Base-by-base conservation (phyloP, 2,113 vertebrate genomes). In the Brachionichthys hirsutus region DNA sequence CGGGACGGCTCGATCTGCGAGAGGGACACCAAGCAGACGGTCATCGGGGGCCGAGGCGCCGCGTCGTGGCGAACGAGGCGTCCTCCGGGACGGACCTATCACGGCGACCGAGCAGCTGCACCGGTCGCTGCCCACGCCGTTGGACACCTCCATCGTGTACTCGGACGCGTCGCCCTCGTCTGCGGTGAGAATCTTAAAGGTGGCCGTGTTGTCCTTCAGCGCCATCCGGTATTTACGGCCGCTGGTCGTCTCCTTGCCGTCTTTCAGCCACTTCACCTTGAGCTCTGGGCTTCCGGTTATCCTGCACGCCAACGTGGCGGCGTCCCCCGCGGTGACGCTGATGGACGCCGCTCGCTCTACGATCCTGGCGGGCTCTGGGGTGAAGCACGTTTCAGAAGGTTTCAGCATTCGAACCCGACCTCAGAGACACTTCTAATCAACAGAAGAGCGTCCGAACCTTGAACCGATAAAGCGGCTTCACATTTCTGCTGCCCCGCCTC, bases 401-500 rank as follows among this genome's bases (percentile, higher is more conserved):
- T 41, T 55, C 9, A n/a, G 5, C 12, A 43, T 36, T 22, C 18
- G 2, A 12, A 0, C 5, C 9, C 49, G 5, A 40, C n/a, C 8
- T 41, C 3, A 17, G n/a, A 17, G 9, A 40, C 10, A 12, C 16
- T 34, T 34, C 3, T 18, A 15, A 24, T 14, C 11, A 41, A 49
- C 0, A 13, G 3, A 30, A 58, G 24, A 2, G 17, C 67, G 54
- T 67, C 92, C 95, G 80, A 85, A 99, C 97, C 97, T 99, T 98
- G 97, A 56, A 98, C 90, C 62, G 88, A 86, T 76, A 99, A 81
- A 65, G 90, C 82, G 54, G 95, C 96, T 82, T 97, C 93, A 74
- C 94, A 94, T 19, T 93, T 96, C 79, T 98, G 96, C 69, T 94
- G 94, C 41, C 97, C 97, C 2, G 96, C 95, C 54, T 96, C 94